phyloP scores from a whole-genome alignment of 2,888 invertebrate species.

The Drosophila anceps region DNA sequence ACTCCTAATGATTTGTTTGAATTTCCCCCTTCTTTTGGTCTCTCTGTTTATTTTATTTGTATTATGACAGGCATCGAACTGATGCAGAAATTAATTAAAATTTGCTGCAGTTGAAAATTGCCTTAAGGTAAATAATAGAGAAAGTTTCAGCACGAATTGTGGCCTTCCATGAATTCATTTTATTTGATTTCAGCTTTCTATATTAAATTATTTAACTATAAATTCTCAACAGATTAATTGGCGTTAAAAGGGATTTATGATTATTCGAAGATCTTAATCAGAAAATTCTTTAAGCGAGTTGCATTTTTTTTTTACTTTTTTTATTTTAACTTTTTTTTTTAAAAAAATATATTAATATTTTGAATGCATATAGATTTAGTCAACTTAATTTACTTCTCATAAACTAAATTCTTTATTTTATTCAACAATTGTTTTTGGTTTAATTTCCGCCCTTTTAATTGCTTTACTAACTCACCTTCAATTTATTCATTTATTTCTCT shows the following conservation, averaged over 20 bases:
- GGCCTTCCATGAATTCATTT: not conserved
- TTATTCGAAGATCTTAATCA: not conserved
- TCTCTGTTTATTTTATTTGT: constrained; percentile 55
- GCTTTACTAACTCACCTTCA: not conserved
- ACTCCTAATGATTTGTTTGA: constrained; percentile 59
- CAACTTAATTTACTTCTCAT: too few species aligned
- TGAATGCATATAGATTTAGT: too few species aligned
- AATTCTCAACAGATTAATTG: not conserved
- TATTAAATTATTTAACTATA: not conserved
- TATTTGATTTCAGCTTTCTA: constrained; percentile 4
- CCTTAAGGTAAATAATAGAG: constrained; percentile 37
- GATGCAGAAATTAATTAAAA: constrained; percentile 75
- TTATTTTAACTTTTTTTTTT: not conserved
- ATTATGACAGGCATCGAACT: constrained; percentile 69
- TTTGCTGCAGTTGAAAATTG: constrained; percentile 40
- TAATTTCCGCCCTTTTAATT: not conserved
- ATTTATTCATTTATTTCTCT: not conserved
- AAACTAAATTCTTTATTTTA: too few species aligned
- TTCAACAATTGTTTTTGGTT: not conserved
- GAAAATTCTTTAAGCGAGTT: not conserved
- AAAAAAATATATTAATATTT: too few species aligned
- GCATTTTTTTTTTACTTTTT: not conserved
- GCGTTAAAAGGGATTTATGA: not conserved
- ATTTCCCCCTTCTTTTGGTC: not conserved
- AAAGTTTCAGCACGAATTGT: not conserved